Evolutionary conservation across 2,113 vertebrate species (phyloP).

Genomic region (Pipa parva): DNA sequence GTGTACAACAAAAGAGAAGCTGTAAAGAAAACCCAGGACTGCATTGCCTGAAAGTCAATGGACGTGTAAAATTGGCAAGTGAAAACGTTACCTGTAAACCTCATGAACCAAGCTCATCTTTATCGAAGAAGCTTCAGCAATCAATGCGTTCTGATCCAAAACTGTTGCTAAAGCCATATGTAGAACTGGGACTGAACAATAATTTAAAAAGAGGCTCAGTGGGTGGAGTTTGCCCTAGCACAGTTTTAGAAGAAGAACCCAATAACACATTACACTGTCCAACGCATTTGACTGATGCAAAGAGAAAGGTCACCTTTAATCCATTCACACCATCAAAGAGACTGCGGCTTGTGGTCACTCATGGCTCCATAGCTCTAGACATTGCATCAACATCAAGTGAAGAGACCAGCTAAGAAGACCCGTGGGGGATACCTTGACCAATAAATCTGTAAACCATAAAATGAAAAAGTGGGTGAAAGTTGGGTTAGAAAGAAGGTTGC

Average conservation of each 20-base stretch:
- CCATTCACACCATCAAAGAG: constrained; percentile 59
- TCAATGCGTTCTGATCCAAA: constrained; percentile 38
- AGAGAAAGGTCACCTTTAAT: constrained; percentile 49
- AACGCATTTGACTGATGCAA: background rate
- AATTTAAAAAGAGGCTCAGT: background rate
- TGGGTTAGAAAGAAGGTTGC: background rate
- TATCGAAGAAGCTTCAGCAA: background rate
- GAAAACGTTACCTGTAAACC: background rate
- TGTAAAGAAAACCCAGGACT: background rate
- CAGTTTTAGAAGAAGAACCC: background rate
- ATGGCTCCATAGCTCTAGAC: constrained; percentile 60
- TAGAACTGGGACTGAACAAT: constrained; percentile 23
- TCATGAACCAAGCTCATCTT: background rate
- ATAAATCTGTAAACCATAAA: background rate
- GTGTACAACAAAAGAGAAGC: background rate
- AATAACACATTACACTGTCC: background rate
- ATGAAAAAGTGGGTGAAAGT: background rate
- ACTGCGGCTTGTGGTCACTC: constrained; percentile 59
- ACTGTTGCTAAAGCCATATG: constrained; percentile 44
- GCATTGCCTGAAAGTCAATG: background rate
- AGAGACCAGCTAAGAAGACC: constrained; percentile 34
- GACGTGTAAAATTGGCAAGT: background rate
- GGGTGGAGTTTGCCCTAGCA: background rate
- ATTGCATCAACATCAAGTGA: constrained; percentile 44
- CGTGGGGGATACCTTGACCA: background rate